Evolutionary conservation across 1,140 invertebrate species (phyloP).

Genomic region (Cyclargus thomasi): DNA sequence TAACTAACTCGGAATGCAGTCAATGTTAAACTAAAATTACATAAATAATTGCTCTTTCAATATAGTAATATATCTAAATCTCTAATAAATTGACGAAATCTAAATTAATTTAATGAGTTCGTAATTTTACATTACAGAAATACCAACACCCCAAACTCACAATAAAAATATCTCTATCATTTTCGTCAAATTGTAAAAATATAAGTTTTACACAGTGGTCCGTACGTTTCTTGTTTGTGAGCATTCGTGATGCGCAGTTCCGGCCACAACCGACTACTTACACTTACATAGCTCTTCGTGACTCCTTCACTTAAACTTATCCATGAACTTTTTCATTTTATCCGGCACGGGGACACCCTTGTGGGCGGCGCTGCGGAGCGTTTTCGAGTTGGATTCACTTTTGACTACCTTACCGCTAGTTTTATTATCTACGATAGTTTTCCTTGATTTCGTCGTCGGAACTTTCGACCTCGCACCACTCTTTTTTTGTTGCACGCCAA

Average conservation of each 20-base stretch:
- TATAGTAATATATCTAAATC: slow-evolving; percentile 46
- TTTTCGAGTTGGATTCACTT: slow-evolving; percentile 29
- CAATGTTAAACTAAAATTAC: slow-evolving; percentile 43
- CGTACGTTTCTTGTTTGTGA: slow-evolving; percentile 60
- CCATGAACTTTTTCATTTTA: slow-evolving; percentile 49
- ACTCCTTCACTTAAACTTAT: slow-evolving; percentile 36
- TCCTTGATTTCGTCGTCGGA: slow-evolving; percentile 28
- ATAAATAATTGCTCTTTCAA: slow-evolving; percentile 62
- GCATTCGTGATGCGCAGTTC: slow-evolving; percentile 49
- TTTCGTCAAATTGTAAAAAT: slow-evolving; percentile 60
- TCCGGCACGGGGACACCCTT: slow-evolving; percentile 46
- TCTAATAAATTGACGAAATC: slow-evolving; percentile 49
- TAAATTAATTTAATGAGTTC: slow-evolving; percentile 27
- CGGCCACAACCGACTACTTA: slow-evolving; percentile 42
- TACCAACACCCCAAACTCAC: slow-evolving; percentile 47
- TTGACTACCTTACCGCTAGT: slow-evolving; percentile 28
- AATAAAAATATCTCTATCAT: slow-evolving; percentile 46
- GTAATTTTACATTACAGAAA: slow-evolving; percentile 52
- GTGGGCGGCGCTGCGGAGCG: slow-evolving; percentile 32
- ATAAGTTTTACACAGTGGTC: slow-evolving; percentile 65
- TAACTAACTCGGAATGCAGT: slow-evolving; percentile 15
- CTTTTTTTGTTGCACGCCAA: slow-evolving; percentile 26
- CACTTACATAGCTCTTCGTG: slow-evolving; percentile 25
- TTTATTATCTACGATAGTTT: slow-evolving; percentile 31
- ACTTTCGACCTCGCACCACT: slow-evolving; percentile 28